Percentiles rank a stretch among this genome's conserved stretches.
phyloP scores from a whole-genome alignment of 2,113 vertebrate genomes.

The Pseudopodoces humilis region DNA sequence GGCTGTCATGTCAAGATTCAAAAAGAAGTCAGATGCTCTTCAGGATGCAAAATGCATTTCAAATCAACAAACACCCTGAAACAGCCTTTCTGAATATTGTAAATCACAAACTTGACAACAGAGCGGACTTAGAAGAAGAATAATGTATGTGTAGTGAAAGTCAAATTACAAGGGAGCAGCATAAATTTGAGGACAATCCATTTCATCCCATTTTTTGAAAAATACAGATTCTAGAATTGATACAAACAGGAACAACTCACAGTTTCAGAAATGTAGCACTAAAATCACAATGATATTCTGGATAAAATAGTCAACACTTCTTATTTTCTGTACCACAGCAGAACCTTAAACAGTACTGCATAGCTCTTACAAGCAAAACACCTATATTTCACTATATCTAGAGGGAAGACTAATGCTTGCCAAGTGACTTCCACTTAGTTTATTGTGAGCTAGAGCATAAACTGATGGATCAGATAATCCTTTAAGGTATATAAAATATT shows the following conservation, averaged over 20 bases:
- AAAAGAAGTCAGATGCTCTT: background rate
- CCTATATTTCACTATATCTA: background rate
- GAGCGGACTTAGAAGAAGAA: accelerated
- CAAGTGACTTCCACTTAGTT: background rate
- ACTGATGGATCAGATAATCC: background rate
- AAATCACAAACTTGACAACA: background rate
- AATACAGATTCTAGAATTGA: background rate
- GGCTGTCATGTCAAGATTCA: background rate
- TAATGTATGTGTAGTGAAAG: background rate
- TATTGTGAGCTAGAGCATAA: background rate
- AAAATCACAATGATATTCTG: background rate
- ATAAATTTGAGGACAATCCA: background rate
- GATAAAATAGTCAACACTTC: background rate
- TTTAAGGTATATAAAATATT: background rate
- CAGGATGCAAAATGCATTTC: background rate
- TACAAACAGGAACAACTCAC: background rate
- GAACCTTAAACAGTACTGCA: background rate
- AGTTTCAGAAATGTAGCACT: background rate
- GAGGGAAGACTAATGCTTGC: background rate
- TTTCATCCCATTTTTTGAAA: background rate
- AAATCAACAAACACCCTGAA: background rate
- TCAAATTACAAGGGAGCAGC: accelerated
- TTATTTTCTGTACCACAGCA: background rate
- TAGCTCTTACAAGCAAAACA: background rate
- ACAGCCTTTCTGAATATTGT: background rate